phyloP scores from a whole-genome alignment of 2,797 vertebrate species.

The Enoplosus armatus region DNA sequence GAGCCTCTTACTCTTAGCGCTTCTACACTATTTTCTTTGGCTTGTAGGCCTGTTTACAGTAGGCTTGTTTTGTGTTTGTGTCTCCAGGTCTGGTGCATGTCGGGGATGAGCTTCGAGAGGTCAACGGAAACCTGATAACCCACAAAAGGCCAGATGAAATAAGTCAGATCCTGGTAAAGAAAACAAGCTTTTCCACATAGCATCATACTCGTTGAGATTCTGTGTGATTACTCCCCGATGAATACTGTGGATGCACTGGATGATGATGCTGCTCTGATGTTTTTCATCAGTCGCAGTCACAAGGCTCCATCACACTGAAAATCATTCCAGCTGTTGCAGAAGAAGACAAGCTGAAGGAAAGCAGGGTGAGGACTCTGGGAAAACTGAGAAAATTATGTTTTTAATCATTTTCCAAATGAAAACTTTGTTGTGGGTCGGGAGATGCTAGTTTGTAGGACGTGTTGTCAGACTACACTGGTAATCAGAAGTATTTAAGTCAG shows the following conservation, averaged over 20 bases:
- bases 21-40: neutral
- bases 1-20: neutral
- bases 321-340: slow-evolving; percentile 94
- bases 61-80: slow-evolving; percentile 11
- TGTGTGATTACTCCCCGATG: neutral
- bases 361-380: slow-evolving; percentile 88
- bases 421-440: too few relatives aligned
- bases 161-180: slow-evolving; percentile 92
- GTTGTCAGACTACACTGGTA: too few relatives aligned
- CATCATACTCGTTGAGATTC: neutral
- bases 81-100: slow-evolving; percentile 94
- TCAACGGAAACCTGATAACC: slow-evolving; percentile 92
- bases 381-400: neutral
- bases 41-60: neutral
- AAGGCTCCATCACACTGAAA: slow-evolving; percentile 95
- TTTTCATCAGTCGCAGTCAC: slow-evolving; percentile 90
- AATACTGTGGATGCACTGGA: neutral
- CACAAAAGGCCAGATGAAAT: slow-evolving; percentile 96
- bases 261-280: slow-evolving; percentile 32
- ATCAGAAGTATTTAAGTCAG: too few relatives aligned
- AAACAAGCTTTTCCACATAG: neutral
- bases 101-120: slow-evolving; percentile 95
- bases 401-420: neutral
- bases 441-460: too few relatives aligned
- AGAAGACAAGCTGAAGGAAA: slow-evolving; percentile 92